Base-by-base conservation (phyloP, 2,113 vertebrate genomes). In the Sigmodon hispidus region DNA sequence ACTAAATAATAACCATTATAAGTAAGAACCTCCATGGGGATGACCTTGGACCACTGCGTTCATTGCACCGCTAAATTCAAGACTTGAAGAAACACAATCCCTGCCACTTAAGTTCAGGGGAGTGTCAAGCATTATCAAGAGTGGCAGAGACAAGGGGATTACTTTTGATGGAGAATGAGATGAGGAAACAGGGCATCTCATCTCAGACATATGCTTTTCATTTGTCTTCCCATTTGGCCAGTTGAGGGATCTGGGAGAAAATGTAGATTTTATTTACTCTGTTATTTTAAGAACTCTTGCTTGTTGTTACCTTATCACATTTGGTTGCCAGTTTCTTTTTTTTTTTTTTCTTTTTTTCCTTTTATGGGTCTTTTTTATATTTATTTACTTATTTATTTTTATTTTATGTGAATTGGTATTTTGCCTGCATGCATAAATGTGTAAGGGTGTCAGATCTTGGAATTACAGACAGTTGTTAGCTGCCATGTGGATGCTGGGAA, bases 301-400 rank as follows among this genome's bases (percentile, higher is more conserved):
- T 97, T 91, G 90, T 73, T 97, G 96, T 50, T 97, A 92, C 70
- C 94, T 96, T 79, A 88, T 77, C 87, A 95, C 70, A 92, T 76
- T 96, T 90, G 84, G 93, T 94, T 79, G 59, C 63, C 87, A 95
- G 16, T 92, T 96, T 92, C 93, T 93, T n/a, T n/a, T n/a, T n/a
- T n/a, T n/a, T n/a, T n/a, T n/a, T n/a, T n/a, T n/a, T n/a, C n/a
- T n/a, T n/a, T n/a, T n/a, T n/a, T n/a, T n/a, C n/a, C n/a, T n/a
- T n/a, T n/a, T n/a, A n/a, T n/a, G n/a, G n/a, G n/a, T n/a, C n/a
- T n/a, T n/a, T n/a, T n/a, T n/a, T n/a, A n/a, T n/a, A n/a, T n/a
- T n/a, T n/a, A n/a, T n/a, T n/a, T n/a, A n/a, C n/a, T n/a, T n/a
- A n/a, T n/a, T n/a, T n/a, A n/a, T n/a, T n/a, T n/a, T n/a, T n/a